Evolutionary conservation across 2,888 invertebrate species (phyloP).

Genomic region (Ctena decussata): DNA sequence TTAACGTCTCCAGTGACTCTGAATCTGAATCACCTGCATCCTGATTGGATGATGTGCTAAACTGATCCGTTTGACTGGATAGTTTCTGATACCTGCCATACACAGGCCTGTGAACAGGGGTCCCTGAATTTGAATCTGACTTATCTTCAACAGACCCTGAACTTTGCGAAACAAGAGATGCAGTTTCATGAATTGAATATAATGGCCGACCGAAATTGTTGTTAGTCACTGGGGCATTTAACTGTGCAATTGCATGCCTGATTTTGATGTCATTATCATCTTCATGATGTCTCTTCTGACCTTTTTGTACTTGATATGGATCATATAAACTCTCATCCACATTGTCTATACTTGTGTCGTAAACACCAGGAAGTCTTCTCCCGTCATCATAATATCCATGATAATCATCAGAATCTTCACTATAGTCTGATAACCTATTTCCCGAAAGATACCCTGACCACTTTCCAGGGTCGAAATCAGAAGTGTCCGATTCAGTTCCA

Average conservation of each 20-base stretch:
- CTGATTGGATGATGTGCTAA: conserved; percentile 6
- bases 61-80: conserved; percentile 28
- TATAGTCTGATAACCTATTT: conserved; percentile 42
- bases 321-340: not conserved
- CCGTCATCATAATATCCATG: conserved; percentile 53
- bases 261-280: conserved; percentile 15
- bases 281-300: not conserved
- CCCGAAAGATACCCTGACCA: conserved; percentile 30
- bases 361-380: conserved; percentile 31
- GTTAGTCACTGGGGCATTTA: conserved; percentile 48
- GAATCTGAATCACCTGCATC: conserved; percentile 10
- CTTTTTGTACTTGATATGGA: not conserved
- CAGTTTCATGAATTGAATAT: conserved; percentile 62
- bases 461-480: conserved; percentile 68
- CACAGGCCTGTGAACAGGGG: conserved; percentile 60
- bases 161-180: conserved; percentile 63
- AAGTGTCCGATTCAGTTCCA: conserved; percentile 71
- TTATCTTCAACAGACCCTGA: conserved; percentile 61
- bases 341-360: conserved; percentile 54
- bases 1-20: conserved; percentile 86
- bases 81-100: conserved; percentile 73
- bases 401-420: conserved; percentile 63
- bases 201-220: conserved; percentile 42
- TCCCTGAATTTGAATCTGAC: conserved; percentile 63
- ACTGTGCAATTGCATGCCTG: conserved; percentile 34